Conservation (phyloP, 23 tunicate species). For the Styela plicata region DNA sequence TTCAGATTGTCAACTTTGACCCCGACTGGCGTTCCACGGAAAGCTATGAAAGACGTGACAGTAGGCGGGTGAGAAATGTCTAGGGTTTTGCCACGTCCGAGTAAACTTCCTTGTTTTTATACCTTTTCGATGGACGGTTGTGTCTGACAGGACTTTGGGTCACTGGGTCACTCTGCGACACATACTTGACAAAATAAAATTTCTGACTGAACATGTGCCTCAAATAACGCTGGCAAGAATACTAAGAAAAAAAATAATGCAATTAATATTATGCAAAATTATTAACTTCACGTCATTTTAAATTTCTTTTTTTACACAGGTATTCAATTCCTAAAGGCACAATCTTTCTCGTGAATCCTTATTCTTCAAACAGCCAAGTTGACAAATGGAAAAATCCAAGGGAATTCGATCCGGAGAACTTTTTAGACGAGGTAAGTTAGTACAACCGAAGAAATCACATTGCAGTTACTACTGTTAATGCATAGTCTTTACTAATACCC, state of each 20-base stretch:
- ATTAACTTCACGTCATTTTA: neutral
- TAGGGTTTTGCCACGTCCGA: neutral
- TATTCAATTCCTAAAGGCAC: constrained; percentile 5
- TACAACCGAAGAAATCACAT: too few species aligned
- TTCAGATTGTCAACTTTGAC: neutral
- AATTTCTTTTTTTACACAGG: neutral
- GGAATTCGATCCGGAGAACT: constrained; percentile 9
- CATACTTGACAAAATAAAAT: too few species aligned
- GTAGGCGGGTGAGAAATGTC: neutral
- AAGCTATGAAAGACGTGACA: neutral
- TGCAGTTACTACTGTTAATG: too few species aligned
- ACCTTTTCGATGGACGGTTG: too few species aligned
- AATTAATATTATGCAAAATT: neutral
- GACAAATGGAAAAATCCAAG: constrained; percentile 6
- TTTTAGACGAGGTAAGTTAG: constrained; percentile 24
- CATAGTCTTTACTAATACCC: too few species aligned
- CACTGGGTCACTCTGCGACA: too few species aligned
- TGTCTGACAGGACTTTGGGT: too few species aligned
- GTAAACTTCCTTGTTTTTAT: too few species aligned
- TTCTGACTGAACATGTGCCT: too few species aligned
- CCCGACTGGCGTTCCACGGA: neutral
- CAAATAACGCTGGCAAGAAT: too few species aligned
- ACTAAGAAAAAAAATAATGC: too few species aligned
- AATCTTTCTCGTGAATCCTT: neutral
- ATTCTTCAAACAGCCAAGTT: neutral